Percentiles rank a stretch among this genome's conserved stretches.
Conservation (phyloP, 2,797 vertebrate genomes). For the Neosalanx taihuensis region DNA sequence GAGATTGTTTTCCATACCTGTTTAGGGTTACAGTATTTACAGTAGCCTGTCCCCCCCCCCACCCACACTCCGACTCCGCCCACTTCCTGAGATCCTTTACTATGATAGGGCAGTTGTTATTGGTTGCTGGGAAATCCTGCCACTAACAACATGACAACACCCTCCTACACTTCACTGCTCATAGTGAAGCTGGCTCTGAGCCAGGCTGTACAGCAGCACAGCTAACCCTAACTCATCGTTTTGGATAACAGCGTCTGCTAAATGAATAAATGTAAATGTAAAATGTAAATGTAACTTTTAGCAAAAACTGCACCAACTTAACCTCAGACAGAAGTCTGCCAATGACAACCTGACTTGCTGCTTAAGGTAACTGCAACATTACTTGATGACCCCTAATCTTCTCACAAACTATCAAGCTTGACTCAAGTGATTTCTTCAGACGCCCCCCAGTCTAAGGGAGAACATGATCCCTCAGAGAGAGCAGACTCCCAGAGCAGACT, state of each 20-base stretch:
- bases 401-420: conserved; percentile 35
- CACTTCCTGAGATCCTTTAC: conserved; percentile 51
- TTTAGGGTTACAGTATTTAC: no score
- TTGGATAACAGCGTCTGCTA: no score
- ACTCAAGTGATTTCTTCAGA: conserved; percentile 7
- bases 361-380: conserved; percentile 30
- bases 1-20: no score
- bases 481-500: conserved; percentile 25
- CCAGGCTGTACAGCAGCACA: no score
- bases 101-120: conserved; percentile 53
- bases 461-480: conserved; percentile 34
- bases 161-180: no score
- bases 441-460: conserved; percentile 42
- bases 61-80: conserved; percentile 14
- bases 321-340: conserved; percentile 4
- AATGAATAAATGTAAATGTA: no score
- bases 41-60: neutral
- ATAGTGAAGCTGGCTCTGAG: no score
- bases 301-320: no score
- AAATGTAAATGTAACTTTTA: no score
- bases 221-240: no score
- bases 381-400: conserved; percentile 26
- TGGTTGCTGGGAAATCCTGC: conserved; percentile 55
- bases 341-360: conserved; percentile 35
- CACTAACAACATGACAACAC: conserved; percentile 25